phyloP scores from a whole-genome alignment of 2,888 invertebrate species.

The Leptopilina drosophilae region DNA sequence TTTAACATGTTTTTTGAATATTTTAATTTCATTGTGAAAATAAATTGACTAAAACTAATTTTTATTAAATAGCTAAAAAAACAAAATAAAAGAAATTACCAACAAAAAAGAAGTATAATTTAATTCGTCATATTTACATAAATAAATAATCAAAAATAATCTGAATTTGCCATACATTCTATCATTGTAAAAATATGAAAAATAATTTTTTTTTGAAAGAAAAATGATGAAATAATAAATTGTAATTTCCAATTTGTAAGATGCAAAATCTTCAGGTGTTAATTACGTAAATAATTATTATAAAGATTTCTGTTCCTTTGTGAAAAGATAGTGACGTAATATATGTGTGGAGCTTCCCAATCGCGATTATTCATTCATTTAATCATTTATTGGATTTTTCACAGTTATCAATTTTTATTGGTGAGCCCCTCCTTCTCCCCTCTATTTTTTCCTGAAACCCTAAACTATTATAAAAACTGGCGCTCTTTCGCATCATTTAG shows the following conservation, averaged over 20 bases:
- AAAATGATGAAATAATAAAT: not conserved
- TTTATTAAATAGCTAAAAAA: no score
- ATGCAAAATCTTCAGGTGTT: not conserved
- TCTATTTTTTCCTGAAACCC: not conserved
- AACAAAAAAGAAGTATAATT: no score
- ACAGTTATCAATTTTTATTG: not conserved
- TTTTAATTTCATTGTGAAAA: no score
- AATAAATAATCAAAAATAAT: no score
- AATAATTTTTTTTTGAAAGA: not conserved
- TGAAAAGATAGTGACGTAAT: conserved; percentile 9
- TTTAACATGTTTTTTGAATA: no score
- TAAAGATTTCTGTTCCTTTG: conserved; percentile 1
- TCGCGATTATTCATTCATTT: conserved; percentile 2
- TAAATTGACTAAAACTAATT: no score
- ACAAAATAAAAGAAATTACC: no score
- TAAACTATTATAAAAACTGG: conserved; percentile 14
- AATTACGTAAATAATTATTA: conserved; percentile 4
- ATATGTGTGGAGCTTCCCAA: not conserved
- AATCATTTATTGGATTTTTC: not conserved
- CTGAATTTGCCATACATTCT: no score
- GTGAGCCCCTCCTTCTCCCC: not conserved
- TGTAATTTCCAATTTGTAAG: conserved; percentile 14
- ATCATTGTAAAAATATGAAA: not conserved
- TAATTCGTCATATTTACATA: no score
- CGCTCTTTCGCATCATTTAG: not conserved